Conservation (phyloP, 2,113 vertebrate genomes). For the Morone saxatilis region DNA sequence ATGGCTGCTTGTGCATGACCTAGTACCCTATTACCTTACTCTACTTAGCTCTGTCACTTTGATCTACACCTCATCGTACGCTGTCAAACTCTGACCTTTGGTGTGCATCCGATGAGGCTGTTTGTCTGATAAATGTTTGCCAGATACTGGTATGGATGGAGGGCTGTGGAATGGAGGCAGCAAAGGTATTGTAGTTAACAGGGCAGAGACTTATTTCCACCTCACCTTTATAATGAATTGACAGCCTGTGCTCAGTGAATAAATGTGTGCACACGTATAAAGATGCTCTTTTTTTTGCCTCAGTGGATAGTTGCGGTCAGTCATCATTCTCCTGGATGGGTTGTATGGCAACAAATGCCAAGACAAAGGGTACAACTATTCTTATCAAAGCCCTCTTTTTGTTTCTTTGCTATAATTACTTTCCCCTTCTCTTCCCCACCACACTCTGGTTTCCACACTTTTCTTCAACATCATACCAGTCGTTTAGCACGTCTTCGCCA, state of each 20-base stretch:
- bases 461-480: background rate
- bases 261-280: slow-evolving; percentile 2
- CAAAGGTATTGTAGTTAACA: slow-evolving; percentile 9
- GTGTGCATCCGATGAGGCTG: background rate
- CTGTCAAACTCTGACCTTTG: slow-evolving; percentile 38
- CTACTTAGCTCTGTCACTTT: slow-evolving; percentile 48
- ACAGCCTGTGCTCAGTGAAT: slow-evolving; percentile 17
- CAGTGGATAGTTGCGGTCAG: background rate
- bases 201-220: slow-evolving; percentile 25
- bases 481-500: too few species aligned
- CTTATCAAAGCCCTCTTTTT: background rate
- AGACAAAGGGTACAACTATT: background rate
- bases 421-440: background rate
- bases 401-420: background rate
- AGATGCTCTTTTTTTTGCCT: background rate
- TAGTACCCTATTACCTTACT: slow-evolving; percentile 26
- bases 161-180: slow-evolving; percentile 11
- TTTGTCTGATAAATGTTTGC: slow-evolving; percentile 42
- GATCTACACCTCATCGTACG: slow-evolving; percentile 36
- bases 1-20: slow-evolving; percentile 10
- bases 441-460: background rate
- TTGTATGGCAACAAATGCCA: background rate
- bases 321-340: slow-evolving; percentile 16
- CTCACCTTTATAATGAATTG: slow-evolving; percentile 14
- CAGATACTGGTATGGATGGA: background rate